Conservation (phyloP, 2,888 invertebrate species). For the Rhagophthalmus giganteus region DNA sequence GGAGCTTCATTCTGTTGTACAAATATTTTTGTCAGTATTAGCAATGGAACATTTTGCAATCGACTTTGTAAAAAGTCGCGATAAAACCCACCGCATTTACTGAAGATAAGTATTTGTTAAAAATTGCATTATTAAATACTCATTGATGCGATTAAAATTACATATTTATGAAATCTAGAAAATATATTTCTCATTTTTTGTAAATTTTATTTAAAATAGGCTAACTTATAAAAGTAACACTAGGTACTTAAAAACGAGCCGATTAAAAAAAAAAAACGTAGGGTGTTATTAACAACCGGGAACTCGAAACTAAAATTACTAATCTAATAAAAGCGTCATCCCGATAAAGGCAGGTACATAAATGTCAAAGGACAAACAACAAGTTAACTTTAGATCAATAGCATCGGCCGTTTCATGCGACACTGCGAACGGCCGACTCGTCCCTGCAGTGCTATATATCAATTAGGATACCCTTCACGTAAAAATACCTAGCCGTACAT, state of each 20-base stretch:
- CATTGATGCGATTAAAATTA: too few relatives aligned
- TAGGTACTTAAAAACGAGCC: too few relatives aligned
- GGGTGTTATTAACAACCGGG: not conserved
- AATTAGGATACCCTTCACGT: constrained; percentile 43
- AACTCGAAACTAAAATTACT: constrained; percentile 5
- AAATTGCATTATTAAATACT: too few relatives aligned
- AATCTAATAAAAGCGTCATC: constrained; percentile 14
- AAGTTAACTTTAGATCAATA: constrained; percentile 43
- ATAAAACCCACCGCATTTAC: too few relatives aligned
- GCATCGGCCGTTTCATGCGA: constrained; percentile 32
- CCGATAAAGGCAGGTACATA: constrained; percentile 25
- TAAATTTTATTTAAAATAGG: too few relatives aligned
- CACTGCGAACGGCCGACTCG: constrained; percentile 37
- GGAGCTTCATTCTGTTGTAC: too few relatives aligned
- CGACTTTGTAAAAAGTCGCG: too few relatives aligned
- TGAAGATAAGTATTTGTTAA: too few relatives aligned
- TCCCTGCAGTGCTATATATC: constrained; percentile 49
- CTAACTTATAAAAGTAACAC: too few relatives aligned
- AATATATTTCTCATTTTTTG: not conserved
- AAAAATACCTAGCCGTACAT: constrained; percentile 38
- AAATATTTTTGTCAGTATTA: too few relatives aligned
- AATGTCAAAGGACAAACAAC: constrained; percentile 41
- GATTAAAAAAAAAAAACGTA: too few relatives aligned
- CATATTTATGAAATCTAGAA: not conserved
- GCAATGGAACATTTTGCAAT: too few relatives aligned